phyloP scores from a whole-genome alignment of 2,113 vertebrate species.

The Formicarius rufipectus region DNA sequence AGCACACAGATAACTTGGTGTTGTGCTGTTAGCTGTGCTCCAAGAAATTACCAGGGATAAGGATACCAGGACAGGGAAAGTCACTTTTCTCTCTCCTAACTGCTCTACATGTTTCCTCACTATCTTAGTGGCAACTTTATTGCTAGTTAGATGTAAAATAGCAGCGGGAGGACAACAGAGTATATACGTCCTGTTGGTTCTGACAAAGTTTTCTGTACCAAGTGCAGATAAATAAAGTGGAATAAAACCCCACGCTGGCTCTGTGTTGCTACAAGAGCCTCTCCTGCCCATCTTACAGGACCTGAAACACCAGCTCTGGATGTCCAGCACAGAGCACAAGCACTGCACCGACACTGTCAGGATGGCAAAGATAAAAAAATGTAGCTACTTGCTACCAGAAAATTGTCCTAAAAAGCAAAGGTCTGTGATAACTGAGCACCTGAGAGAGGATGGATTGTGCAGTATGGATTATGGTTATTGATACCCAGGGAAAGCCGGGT shows the following conservation, averaged over 20 bases:
- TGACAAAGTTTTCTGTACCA: not conserved
- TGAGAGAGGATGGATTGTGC: not conserved
- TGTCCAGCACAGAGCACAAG: not conserved
- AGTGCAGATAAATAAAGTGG: not conserved
- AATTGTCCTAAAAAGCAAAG: not conserved
- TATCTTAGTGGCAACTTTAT: not conserved
- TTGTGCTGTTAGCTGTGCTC: not conserved
- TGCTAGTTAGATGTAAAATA: not conserved
- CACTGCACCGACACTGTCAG: not conserved
- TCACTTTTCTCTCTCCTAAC: not conserved
- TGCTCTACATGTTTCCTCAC: not conserved
- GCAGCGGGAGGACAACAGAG: not conserved
- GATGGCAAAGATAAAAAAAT: not conserved
- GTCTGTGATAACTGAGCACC: not conserved
- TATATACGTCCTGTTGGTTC: not conserved
- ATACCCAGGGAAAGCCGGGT: not conserved
- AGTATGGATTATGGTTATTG: not conserved
- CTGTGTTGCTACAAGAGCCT: not conserved
- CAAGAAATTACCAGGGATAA: not conserved
- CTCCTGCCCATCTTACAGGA: not conserved
- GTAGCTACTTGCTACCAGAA: not conserved
- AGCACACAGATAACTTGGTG: not conserved
- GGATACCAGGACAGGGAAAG: not conserved
- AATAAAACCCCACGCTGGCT: fast-evolving
- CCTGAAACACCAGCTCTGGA: not conserved